These are phyloP conservation scores for Gallirallus australis DNA, from an alignment of 2,797 vertebrate genomes.

Conservation along the genomic window DNA sequence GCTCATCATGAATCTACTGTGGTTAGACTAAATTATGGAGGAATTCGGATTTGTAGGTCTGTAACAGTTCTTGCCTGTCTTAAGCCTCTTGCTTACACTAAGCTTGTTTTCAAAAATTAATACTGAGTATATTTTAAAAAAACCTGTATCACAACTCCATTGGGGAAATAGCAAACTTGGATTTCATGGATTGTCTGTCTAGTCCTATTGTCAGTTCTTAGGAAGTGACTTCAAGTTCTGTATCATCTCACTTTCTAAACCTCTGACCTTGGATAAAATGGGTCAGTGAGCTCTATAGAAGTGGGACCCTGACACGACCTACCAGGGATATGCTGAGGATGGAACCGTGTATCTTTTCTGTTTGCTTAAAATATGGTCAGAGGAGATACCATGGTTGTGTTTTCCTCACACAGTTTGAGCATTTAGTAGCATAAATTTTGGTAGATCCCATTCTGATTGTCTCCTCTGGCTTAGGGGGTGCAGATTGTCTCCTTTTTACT, in stretches of 20 bases:
- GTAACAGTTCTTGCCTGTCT: neutral
- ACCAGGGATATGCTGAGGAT: neutral
- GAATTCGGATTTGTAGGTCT: neutral
- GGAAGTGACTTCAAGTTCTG: neutral
- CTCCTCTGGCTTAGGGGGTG: neutral
- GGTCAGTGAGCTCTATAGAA: neutral
- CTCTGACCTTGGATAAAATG: neutral
- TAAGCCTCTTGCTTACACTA: neutral
- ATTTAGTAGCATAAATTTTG: neutral
- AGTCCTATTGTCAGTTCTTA: neutral
- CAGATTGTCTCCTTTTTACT: neutral
- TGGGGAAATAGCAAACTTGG: neutral
- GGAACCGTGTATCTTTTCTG: neutral
- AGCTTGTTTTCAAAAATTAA: neutral
- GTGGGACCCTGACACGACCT: neutral
- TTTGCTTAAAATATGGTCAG: neutral
- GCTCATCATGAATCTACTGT: neutral
- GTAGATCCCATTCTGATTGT: neutral
- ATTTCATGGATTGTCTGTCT: neutral
- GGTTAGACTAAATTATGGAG: neutral
- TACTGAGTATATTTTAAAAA: neutral
- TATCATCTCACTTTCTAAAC: neutral
- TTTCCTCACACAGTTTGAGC: neutral
- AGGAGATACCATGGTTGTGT: neutral
- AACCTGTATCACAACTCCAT: fast-evolving